phyloP scores from a whole-genome alignment of 2,113 vertebrate species.

The Acrocephalus arundinaceus region DNA sequence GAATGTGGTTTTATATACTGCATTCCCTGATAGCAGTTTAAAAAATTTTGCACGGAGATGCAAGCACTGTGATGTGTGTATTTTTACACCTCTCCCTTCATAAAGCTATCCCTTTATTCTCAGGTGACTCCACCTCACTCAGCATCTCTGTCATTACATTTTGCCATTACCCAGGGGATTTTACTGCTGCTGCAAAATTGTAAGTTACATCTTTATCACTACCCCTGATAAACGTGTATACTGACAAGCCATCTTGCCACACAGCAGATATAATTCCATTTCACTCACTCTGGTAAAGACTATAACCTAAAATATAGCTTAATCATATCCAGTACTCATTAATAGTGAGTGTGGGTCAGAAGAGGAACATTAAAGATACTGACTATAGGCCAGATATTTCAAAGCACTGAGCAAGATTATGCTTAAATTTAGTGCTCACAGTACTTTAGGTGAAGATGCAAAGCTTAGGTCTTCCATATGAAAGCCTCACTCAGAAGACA shows the following conservation, averaged over 20 bases:
- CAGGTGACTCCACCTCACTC: background rate
- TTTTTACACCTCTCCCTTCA: background rate
- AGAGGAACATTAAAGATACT: background rate
- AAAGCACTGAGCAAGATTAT: background rate
- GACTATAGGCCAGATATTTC: background rate
- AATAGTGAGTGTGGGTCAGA: background rate
- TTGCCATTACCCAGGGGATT: slow-evolving; percentile 23
- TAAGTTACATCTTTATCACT: background rate
- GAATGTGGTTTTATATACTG: background rate
- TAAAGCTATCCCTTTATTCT: background rate
- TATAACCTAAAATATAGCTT: background rate
- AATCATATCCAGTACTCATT: background rate
- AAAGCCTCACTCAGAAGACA: background rate
- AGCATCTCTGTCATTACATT: background rate
- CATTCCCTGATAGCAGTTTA: background rate
- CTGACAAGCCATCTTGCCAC: background rate
- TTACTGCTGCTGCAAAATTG: background rate
- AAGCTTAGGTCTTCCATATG: background rate
- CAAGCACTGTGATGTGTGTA: background rate
- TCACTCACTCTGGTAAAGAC: background rate
- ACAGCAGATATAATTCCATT: background rate
- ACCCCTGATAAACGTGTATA: background rate
- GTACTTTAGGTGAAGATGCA: background rate
- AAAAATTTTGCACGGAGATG: background rate
- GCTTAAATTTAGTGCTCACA: background rate